A percentile compares a stretch with the other conserved stretches of the same genome.
These are phyloP conservation scores for Luperina nickerlii DNA, from an alignment of 2,888 invertebrate species.

Conservation along the genomic window DNA sequence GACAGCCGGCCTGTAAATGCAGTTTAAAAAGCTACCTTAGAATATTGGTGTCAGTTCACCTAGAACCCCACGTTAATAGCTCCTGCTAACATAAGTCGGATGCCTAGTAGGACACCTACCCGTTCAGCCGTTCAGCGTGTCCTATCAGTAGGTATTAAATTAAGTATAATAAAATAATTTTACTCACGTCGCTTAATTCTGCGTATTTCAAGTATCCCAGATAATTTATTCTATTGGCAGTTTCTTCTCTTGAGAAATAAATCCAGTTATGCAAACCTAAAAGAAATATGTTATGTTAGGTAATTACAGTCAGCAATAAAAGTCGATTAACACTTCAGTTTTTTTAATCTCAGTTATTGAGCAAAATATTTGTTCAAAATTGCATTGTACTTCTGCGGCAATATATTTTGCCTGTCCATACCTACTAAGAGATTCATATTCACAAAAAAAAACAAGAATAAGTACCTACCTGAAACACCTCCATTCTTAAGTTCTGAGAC, in stretches of 20 bases:
- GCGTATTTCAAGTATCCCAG: conserved; percentile 94
- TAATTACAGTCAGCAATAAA: no score
- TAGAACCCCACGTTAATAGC: not conserved
- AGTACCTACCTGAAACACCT: conserved; percentile 91
- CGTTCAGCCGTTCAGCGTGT: not conserved
- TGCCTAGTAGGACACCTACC: not conserved
- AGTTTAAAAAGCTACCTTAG: not conserved
- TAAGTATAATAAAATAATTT: not conserved
- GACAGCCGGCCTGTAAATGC: no score
- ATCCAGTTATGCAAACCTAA: conserved; percentile 97
- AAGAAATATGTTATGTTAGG: not conserved
- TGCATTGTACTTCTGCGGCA: no score
- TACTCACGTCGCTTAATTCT: conserved; percentile 93
- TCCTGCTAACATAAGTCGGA: not conserved
- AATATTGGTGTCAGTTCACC: not conserved
- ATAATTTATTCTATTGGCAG: conserved; percentile 93
- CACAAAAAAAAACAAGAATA: not conserved
- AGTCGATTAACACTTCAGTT: no score
- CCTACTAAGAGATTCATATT: not conserved
- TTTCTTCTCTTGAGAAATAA: conserved; percentile 95
- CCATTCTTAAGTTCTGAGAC: conserved; percentile 95
- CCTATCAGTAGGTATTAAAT: no score
- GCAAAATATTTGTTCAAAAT: no score
- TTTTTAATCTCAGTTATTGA: no score
- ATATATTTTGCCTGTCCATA: no score